Percentiles rank a stretch among this genome's conserved stretches.
These are phyloP conservation scores for Talpa occidentalis DNA, from an alignment of 2,113 vertebrate genomes.

Conservation along the genomic window DNA sequence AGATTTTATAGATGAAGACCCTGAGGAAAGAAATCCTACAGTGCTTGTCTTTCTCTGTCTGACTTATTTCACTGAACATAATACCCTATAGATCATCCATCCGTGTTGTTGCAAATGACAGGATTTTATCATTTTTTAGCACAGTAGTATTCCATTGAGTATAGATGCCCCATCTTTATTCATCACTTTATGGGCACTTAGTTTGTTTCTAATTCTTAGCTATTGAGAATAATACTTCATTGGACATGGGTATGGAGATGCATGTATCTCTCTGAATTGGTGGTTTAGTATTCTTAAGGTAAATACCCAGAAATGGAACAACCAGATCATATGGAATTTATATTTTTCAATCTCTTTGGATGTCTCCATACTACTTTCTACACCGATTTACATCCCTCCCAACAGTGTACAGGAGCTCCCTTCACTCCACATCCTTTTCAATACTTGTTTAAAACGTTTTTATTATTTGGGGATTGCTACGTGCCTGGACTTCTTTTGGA, in stretches of 20 bases:
- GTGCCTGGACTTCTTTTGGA: not conserved
- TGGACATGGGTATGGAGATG: not conserved
- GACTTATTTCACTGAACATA: not conserved
- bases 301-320: not conserved
- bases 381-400: not conserved
- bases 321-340: not conserved
- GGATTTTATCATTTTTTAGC: no score
- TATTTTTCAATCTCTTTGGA: not conserved
- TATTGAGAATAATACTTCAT: not conserved
- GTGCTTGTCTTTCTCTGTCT: not conserved
- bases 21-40: not conserved
- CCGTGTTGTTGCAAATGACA: no score
- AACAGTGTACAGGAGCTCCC: not conserved
- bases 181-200: not conserved
- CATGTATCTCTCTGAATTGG: not conserved
- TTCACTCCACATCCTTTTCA: not conserved
- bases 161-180: not conserved
- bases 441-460: not conserved
- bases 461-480: not conserved
- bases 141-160: no score
- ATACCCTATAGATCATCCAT: not conserved
- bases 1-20: not conserved
- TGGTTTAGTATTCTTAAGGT: not conserved
- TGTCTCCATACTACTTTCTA: not conserved
- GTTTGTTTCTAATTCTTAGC: not conserved